These are phyloP conservation scores for Platyrinchus mystaceus DNA, from an alignment of 2,797 vertebrate genomes.

Conservation along the genomic window DNA sequence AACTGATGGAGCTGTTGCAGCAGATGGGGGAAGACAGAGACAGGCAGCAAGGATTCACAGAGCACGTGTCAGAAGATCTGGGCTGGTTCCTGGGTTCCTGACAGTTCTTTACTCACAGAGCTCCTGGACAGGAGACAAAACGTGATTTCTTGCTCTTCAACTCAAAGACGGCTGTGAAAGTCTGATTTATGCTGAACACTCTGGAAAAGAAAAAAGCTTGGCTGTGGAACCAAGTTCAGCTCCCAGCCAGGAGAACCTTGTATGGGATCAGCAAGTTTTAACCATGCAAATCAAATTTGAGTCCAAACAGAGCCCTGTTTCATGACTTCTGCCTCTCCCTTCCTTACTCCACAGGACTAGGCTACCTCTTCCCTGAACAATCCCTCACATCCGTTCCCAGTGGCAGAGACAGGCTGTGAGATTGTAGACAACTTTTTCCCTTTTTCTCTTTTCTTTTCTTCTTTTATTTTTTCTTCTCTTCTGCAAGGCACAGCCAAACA, in stretches of 20 bases:
- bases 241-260: conserved; percentile 48
- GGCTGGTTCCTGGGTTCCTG: conserved; percentile 2
- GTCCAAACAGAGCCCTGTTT: conserved; percentile 44
- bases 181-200: conserved; percentile 56
- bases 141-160: conserved; percentile 43
- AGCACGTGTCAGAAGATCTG: background rate
- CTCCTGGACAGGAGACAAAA: conserved; percentile 51
- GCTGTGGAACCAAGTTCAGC: conserved; percentile 31
- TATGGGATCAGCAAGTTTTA: conserved; percentile 46
- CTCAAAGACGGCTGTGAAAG: conserved; percentile 43
- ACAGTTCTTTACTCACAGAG: conserved; percentile 35
- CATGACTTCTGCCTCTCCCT: background rate
- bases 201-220: conserved; percentile 39
- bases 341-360: background rate
- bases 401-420: background rate
- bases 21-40: background rate
- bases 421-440: background rate
- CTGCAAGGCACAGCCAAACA: background rate
- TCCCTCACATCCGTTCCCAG: background rate
- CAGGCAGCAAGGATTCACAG: background rate
- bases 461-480: background rate
- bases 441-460: background rate
- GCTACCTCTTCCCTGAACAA: background rate
- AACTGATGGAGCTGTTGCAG: background rate
- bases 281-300: conserved; percentile 20